phyloP scores from a whole-genome alignment of 2,797 vertebrate genomes.

The Enteromius paludinosus region DNA sequence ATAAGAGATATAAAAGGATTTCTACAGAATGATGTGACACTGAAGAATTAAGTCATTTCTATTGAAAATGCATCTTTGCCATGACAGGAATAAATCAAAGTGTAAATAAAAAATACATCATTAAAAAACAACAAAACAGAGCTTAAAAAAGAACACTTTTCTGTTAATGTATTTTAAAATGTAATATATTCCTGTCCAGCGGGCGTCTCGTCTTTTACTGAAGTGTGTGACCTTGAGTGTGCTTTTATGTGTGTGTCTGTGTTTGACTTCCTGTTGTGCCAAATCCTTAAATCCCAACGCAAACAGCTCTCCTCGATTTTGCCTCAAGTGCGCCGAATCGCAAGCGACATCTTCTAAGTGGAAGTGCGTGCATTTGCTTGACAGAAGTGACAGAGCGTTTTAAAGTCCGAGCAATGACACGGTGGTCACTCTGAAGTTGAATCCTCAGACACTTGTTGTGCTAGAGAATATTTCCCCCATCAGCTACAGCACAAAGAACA shows the following conservation, averaged over 20 bases:
- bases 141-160: background rate
- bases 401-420: conserved; percentile 33
- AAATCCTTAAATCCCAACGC: conserved; percentile 44
- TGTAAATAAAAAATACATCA: background rate
- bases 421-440: conserved; percentile 6
- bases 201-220: background rate
- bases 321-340: conserved; percentile 29
- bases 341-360: conserved; percentile 26
- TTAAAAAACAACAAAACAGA: background rate
- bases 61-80: background rate
- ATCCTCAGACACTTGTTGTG: conserved; percentile 40
- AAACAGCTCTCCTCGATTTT: conserved; percentile 41
- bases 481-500: conserved; percentile 1
- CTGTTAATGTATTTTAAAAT: background rate
- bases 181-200: background rate
- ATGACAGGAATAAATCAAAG: background rate
- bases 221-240: conserved; percentile 5
- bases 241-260: conserved; percentile 10
- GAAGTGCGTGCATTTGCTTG: conserved; percentile 28
- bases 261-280: conserved; percentile 34
- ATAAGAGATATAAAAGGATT: background rate
- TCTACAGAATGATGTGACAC: background rate
- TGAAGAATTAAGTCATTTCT: background rate
- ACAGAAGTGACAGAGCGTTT: conserved; percentile 36
- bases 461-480: conserved; percentile 31